Evolutionary conservation across 2,113 vertebrate species (phyloP), one percentile per base, ranked within the genome.

Genomic region (Corvus hawaiiensis): DNA sequence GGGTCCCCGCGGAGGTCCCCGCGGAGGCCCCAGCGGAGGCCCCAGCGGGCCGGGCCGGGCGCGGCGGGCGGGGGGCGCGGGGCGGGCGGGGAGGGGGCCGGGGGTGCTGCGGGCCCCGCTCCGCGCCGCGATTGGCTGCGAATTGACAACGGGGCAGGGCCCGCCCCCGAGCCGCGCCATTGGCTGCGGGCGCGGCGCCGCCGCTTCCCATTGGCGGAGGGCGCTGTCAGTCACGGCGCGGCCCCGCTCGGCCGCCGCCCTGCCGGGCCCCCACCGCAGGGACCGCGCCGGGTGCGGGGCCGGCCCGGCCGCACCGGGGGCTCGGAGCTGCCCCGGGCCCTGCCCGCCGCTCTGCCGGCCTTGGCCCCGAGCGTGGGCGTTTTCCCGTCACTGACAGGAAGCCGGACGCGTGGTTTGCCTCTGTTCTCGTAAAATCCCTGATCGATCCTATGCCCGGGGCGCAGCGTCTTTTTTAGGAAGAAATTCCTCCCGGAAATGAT

Each of bases 121-220:
- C 44, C 44, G 44, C 24, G 17, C 54, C 54, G 39, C 69, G 30
- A 92, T 94, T 95, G 96, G 94, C 49, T 49, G 71, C 52, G 2
- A 75, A 78, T 28, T 93, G 91, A 96, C 93, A 95, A 96, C 94
- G 93, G 85, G 89, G 94, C 94, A 95, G 37, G 56, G 82, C 54
- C 86, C 88, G 76, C 93, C 91, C 8, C 17, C 13, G 9, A 6
- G 6, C 16, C 6, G 6, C 30, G 13, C 37, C 27, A 27, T 89
- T 92, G 68, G 96, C 32, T n/a, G 35, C 16, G 10, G 37, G 10
- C 26, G 13, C 26, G 10, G 66, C 14, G 2, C 6, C 18, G 3
- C 21, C 5, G 20, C 9, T 39, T 39, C 15, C 59, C 13, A 77
- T 74, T 95, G 91, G 89, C 8, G 19, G 7, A 3, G 15, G 13